A percentile compares a stretch with the other conserved stretches of the same genome.
Conservation (phyloP, 2,888 invertebrate genomes). For the Ischnus inquisitorius region DNA sequence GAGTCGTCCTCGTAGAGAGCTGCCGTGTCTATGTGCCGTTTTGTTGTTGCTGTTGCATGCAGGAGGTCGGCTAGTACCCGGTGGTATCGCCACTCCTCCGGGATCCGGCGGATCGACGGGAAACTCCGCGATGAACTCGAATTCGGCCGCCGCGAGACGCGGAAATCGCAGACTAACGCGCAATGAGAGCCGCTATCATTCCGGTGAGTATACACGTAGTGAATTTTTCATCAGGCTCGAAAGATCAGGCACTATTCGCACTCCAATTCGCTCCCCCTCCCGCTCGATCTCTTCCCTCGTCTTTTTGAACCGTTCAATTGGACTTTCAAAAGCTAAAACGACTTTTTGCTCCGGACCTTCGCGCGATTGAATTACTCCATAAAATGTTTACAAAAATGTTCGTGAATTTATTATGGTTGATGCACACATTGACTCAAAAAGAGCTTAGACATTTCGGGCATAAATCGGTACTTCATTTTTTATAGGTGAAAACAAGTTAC, state of each 20-base stretch:
- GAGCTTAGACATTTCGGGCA: too few species aligned
- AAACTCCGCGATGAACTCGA: slow-evolving; percentile 75
- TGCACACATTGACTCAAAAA: too few species aligned
- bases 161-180: slow-evolving; percentile 96
- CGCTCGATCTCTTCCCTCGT: neutral
- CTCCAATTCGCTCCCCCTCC: neutral
- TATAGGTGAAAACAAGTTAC: too few species aligned
- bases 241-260: slow-evolving; percentile 1
- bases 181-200: slow-evolving; percentile 98
- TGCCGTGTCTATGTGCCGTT: slow-evolving; percentile 81
- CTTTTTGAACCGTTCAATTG: neutral
- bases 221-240: slow-evolving; percentile 6
- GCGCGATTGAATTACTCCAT: neutral
- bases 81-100: slow-evolving; percentile 84
- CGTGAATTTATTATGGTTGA: too few species aligned
- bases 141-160: slow-evolving; percentile 88
- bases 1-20: slow-evolving; percentile 63
- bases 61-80: slow-evolving; percentile 84
- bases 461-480: too few species aligned
- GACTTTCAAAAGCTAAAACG: neutral
- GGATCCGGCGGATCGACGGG: slow-evolving; percentile 86
- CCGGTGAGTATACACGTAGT: slow-evolving; percentile 90
- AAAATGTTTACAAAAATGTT: neutral
- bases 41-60: slow-evolving; percentile 86
- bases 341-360: neutral